A percentile compares a stretch with the other conserved stretches of the same genome.
These are phyloP conservation scores for Chionis minor DNA, from an alignment of 2,113 vertebrate species.

Conservation along the genomic window DNA sequence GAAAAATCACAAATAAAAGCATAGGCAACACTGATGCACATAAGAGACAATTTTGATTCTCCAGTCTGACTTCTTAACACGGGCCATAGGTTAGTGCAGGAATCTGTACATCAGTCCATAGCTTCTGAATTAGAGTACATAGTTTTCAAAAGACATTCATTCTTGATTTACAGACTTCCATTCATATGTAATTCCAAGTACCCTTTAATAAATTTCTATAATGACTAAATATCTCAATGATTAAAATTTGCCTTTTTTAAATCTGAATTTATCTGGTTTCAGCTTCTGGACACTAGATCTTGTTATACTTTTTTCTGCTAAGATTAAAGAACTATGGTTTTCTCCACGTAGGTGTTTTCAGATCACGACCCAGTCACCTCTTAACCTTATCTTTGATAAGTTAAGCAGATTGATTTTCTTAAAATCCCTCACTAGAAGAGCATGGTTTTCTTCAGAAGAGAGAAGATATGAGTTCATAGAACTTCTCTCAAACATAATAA, in stretches of 20 bases:
- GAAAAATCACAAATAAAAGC: neutral
- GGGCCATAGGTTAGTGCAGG: neutral
- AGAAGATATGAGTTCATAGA: neutral
- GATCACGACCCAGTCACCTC: neutral
- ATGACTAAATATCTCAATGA: neutral
- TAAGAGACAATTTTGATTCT: neutral
- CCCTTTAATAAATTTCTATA: neutral
- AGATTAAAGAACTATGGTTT: neutral
- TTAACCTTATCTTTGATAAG: neutral
- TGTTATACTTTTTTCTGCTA: neutral
- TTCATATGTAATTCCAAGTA: neutral
- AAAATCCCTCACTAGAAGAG: neutral
- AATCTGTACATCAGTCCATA: neutral
- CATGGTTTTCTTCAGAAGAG: neutral
- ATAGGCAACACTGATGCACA: neutral
- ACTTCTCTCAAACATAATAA: neutral
- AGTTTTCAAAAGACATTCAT: neutral
- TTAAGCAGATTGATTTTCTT: neutral
- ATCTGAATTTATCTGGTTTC: neutral
- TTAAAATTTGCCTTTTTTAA: neutral
- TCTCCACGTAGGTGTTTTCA: neutral
- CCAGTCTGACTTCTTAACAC: neutral
- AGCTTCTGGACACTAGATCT: neutral
- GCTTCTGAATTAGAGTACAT: neutral
- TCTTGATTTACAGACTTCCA: neutral